phyloP scores from a whole-genome alignment of 2,888 invertebrate species.

The Willowsia nigromaculata region DNA sequence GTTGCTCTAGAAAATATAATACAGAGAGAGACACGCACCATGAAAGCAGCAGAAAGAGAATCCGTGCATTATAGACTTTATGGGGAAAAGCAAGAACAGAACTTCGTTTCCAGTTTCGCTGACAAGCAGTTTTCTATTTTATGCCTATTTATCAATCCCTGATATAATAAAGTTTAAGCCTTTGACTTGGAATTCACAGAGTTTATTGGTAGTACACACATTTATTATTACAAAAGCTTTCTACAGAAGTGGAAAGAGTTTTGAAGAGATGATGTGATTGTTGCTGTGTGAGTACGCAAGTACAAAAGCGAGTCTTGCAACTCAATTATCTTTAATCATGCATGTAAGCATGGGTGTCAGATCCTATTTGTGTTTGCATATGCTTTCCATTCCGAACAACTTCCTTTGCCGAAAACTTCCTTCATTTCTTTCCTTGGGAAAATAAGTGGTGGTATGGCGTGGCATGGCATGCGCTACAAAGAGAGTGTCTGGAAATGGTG shows the following conservation, averaged over 20 bases:
- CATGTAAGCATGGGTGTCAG: slow-evolving; percentile 65
- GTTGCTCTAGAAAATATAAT: no score
- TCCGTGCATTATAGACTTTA: background rate
- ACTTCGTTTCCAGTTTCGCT: slow-evolving; percentile 51
- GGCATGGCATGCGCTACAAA: background rate
- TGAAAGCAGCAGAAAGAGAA: background rate
- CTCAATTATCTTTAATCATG: slow-evolving; percentile 60
- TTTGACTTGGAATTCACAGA: background rate
- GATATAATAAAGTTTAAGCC: slow-evolving; percentile 38
- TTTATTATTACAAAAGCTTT: background rate
- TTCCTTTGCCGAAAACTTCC: slow-evolving; percentile 5
- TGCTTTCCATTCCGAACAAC: slow-evolving; percentile 44
- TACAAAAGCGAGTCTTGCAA: slow-evolving; percentile 27
- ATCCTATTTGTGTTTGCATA: slow-evolving; percentile 64
- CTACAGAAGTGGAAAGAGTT: slow-evolving; percentile 2
- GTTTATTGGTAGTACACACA: background rate
- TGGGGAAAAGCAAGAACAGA: background rate
- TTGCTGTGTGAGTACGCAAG: background rate
- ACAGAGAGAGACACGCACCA: background rate
- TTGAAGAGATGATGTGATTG: slow-evolving; percentile 20
- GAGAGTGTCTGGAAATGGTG: background rate
- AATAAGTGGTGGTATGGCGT: no score
- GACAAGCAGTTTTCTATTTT: slow-evolving; percentile 51
- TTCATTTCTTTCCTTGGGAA: no score
- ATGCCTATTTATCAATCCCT: slow-evolving; percentile 50